Evolutionary conservation across 2,113 vertebrate species (phyloP).

Genomic region (Lamprotornis superbus): DNA sequence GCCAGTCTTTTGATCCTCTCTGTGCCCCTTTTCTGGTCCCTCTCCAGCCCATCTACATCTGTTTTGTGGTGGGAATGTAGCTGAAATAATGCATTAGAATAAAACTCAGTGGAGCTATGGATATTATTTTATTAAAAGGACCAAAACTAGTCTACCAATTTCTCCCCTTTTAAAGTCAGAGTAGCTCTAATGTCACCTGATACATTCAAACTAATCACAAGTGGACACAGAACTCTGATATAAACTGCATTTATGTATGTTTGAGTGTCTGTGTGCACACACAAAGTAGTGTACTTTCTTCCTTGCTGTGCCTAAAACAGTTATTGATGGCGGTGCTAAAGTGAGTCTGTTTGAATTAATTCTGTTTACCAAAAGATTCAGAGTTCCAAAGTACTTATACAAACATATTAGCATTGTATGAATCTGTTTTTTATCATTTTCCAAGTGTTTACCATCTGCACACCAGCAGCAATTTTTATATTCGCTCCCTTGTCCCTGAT

Average conservation of each 20-base stretch:
- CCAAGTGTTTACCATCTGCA: not conserved
- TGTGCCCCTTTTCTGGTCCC: not conserved
- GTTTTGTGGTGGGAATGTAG: not conserved
- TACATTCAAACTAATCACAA: not conserved
- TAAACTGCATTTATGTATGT: not conserved
- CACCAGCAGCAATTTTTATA: not conserved
- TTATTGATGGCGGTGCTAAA: not conserved
- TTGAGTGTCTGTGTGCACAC: not conserved
- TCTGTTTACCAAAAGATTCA: not conserved
- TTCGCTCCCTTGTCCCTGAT: not conserved
- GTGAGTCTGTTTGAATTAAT: not conserved
- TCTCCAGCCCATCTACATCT: not conserved
- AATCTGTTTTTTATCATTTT: not conserved
- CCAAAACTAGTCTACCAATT: not conserved
- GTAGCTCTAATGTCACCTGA: not conserved
- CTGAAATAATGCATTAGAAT: not conserved
- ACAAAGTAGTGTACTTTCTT: not conserved
- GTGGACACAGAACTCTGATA: not conserved
- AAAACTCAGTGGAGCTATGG: not conserved
- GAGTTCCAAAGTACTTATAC: not conserved
- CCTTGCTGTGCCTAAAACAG: not conserved
- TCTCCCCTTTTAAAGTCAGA: not conserved
- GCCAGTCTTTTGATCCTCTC: not conserved
- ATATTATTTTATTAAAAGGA: not conserved
- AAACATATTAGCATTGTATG: not conserved